Evolutionary conservation across 2,797 vertebrate species (phyloP), one percentile per base, ranked within the genome.

Genomic region (Carcharodon carcharias): DNA sequence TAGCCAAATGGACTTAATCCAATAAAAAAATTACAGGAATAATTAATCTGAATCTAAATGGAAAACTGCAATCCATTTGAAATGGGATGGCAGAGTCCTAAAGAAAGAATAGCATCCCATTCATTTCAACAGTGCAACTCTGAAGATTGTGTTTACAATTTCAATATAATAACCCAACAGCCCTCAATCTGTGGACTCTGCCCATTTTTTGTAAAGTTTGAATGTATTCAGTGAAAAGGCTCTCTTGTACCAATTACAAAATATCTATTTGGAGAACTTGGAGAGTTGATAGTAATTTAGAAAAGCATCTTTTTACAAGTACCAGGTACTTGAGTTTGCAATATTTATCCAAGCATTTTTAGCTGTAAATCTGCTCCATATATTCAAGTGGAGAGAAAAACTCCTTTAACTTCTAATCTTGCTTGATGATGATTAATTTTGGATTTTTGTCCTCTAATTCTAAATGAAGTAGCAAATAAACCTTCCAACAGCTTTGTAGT

Each of bases 11-110:
- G 9, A 56, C 69, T 21, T 50, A 45, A 26, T 95, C 40, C 45
- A 95, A 73, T 95, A 58, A 95, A 77, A 95, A 56, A 77, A 26
- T 50, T 95, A 73, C 50, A 73, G 31, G 69, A 95, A 58, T 95
- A 31, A 35, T 73, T 95, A n/a, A 77, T n/a, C 50, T 77, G 69
- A 58, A 95, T 58, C 31, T n/a, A 73, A 21, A 95, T 77, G 18
- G 50, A 77, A 95, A 54, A 56, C 50, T 16, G 8, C 26, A 95
- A 71, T 54, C 65, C 45, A 95, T 95, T 69, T n/a, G 14, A 73
- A 95, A 95, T 73, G 14, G 28, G 11, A 54, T 71, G 93, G 50
- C 45, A 58, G 26, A 69, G 23, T 31, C 45, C 23, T 35, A 77
- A 95, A 56, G 58, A 6, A 95, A 50, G 18, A 92, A 54, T 14